phyloP scores from a whole-genome alignment of 2,113 vertebrate genomes.

The Apaloderma vittatum region DNA sequence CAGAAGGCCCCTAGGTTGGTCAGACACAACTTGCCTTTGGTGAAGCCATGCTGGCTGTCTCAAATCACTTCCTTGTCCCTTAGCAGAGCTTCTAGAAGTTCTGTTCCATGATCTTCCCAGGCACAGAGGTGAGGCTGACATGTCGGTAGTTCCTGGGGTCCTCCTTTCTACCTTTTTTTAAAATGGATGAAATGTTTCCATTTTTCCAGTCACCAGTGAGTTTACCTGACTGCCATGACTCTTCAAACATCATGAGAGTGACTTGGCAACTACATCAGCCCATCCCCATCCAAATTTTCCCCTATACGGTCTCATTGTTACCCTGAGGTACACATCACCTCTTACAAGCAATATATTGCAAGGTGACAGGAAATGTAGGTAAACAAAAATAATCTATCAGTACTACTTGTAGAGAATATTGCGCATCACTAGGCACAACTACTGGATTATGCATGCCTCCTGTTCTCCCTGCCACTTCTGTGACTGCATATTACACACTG shows the following conservation, averaged over 20 bases:
- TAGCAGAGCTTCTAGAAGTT: background rate
- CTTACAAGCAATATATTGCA: background rate
- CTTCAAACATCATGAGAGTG: background rate
- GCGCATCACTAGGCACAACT: background rate
- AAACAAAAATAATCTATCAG: background rate
- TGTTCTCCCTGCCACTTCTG: background rate
- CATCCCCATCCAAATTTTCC: background rate
- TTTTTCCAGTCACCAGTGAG: background rate
- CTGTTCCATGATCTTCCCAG: background rate
- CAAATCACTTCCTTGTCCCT: background rate
- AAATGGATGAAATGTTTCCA: background rate
- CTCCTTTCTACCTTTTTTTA: background rate
- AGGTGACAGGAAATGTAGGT: background rate
- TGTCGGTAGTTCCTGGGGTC: background rate
- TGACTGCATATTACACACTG: background rate
- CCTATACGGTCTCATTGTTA: background rate
- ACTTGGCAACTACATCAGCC: background rate
- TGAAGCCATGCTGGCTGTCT: background rate
- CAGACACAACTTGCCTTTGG: background rate
- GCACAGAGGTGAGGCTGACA: background rate
- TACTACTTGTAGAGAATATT: background rate
- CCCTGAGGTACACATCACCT: accelerated
- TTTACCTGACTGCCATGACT: background rate
- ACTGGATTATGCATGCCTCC: background rate
- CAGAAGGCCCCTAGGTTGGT: background rate